Evolutionary conservation across 1,140 invertebrate genomes (phyloP).

Genomic region (Sycophaga agraensis): DNA sequence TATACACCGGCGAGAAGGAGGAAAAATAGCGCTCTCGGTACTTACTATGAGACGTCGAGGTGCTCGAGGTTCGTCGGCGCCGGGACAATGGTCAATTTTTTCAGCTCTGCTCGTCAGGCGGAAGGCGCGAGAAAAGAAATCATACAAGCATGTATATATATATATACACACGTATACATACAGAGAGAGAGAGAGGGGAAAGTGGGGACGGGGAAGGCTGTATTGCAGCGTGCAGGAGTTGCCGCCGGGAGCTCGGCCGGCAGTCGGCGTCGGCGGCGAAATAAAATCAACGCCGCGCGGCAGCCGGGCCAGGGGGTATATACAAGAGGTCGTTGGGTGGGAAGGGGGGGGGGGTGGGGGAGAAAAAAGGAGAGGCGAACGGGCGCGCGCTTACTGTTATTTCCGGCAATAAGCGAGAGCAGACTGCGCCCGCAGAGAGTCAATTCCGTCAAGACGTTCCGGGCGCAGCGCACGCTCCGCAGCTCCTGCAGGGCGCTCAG

Average conservation of each 20-base stretch:
- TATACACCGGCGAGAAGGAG: too few species aligned
- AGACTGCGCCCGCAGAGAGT: conserved; percentile 69
- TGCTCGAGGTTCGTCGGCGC: conserved; percentile 70
- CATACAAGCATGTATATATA: too few species aligned
- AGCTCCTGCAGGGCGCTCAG: conserved; percentile 70
- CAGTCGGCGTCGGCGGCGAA: too few species aligned
- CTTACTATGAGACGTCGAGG: conserved; percentile 73
- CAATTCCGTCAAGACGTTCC: conserved; percentile 69
- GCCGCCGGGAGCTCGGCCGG: too few species aligned
- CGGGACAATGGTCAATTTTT: conserved; percentile 65
- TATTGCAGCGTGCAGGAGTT: too few species aligned
- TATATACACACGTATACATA: too few species aligned
- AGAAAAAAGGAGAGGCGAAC: background rate
- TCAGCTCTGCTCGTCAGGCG: too few species aligned
- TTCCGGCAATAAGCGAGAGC: conserved; percentile 70
- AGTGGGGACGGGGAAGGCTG: background rate
- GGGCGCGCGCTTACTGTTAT: conserved; percentile 70
- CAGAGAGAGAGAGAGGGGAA: background rate
- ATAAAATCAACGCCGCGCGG: too few species aligned
- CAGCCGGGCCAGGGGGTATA: too few species aligned
- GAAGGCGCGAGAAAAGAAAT: too few species aligned
- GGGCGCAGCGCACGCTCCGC: conserved; percentile 70
- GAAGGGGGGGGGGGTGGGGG: background rate
- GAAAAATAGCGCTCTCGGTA: conserved; percentile 27
- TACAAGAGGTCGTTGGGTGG: too few species aligned